A percentile compares a stretch with the other conserved stretches of the same genome.
Evolutionary conservation across 2,888 invertebrate species (phyloP).

Genomic region (Meloe dianella): DNA sequence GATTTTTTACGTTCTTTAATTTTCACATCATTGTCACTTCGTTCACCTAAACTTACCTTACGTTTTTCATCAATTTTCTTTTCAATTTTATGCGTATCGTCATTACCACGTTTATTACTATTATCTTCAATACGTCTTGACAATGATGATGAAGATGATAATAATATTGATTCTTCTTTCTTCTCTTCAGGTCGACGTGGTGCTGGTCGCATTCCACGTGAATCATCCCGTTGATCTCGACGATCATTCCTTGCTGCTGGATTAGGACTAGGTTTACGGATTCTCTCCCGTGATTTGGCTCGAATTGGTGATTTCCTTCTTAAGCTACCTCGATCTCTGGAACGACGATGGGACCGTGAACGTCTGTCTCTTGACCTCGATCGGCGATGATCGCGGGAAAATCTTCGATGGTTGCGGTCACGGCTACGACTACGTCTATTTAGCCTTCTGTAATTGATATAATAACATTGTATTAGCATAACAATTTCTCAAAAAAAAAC

Average conservation of each 20-base stretch:
- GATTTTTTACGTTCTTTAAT: constrained; percentile 50
- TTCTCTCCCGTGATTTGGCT: constrained; percentile 47
- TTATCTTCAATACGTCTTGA: constrained; percentile 59
- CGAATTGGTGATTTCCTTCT: constrained; percentile 56
- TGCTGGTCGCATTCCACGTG: constrained; percentile 37
- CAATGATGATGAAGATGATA: constrained; percentile 32
- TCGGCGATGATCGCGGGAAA: constrained; percentile 49
- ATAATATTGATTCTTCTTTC: constrained; percentile 39
- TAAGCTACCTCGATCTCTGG: constrained; percentile 49
- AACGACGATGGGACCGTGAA: constrained; percentile 54
- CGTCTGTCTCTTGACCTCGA: constrained; percentile 56
- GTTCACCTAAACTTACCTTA: constrained; percentile 43
- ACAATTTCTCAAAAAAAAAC: not conserved
- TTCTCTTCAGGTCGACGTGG: constrained; percentile 37
- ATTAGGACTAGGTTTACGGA: constrained; percentile 54
- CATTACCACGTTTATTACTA: constrained; percentile 39
- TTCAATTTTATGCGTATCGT: constrained; percentile 35
- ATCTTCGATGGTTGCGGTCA: constrained; percentile 51
- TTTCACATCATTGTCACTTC: constrained; percentile 40
- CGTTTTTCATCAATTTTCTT: constrained; percentile 39
- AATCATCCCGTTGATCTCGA: constrained; percentile 53
- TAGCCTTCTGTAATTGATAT: constrained; percentile 41
- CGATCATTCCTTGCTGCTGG: constrained; percentile 43
- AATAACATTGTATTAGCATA: not conserved
- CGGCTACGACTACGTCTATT: constrained; percentile 54